Evolutionary conservation across 2,797 vertebrate species (phyloP).

Genomic region (Bradypus variegatus): DNA sequence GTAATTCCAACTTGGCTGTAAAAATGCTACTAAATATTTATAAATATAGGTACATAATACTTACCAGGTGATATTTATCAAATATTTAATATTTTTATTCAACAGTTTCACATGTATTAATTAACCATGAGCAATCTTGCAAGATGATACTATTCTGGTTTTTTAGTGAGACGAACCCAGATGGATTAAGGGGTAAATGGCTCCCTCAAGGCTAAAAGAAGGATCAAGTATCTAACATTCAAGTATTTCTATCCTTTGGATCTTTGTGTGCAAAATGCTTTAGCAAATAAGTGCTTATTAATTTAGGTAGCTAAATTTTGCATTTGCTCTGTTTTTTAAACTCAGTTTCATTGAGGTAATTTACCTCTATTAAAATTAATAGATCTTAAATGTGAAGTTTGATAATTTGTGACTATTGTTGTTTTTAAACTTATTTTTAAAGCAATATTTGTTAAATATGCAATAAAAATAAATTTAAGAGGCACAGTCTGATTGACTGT

Average conservation of each 20-base stretch:
- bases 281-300: neutral
- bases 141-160: neutral
- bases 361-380: neutral
- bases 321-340: neutral
- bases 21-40: neutral
- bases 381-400: neutral
- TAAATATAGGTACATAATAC: neutral
- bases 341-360: neutral
- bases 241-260: neutral
- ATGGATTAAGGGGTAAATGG: neutral
- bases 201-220: neutral
- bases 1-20: neutral
- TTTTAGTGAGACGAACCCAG: neutral
- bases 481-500: neutral
- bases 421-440: neutral
- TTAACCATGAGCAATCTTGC: neutral
- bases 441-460: neutral
- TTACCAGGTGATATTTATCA: neutral
- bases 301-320: constrained; percentile 7
- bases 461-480: neutral
- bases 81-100: neutral
- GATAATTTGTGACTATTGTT: neutral
- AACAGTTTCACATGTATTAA: neutral
- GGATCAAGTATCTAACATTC: neutral
- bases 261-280: neutral